Evolutionary conservation across 2,888 invertebrate genomes (phyloP).

Genomic region (Synergus laeviventris): DNA sequence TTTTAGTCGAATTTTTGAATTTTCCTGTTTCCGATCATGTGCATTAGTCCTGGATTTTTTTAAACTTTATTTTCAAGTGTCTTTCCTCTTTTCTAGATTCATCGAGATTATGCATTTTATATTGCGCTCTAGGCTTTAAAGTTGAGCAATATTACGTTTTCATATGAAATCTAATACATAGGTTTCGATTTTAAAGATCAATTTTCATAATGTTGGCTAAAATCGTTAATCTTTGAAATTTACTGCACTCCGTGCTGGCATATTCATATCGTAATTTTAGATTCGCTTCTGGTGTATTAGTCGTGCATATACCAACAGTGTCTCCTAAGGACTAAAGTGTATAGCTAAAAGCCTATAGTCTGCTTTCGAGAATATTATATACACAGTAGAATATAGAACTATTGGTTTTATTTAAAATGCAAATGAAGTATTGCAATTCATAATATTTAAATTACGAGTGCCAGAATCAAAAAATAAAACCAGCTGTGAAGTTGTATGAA

Average conservation of each 20-base stretch:
- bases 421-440: background rate
- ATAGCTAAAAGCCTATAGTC: conserved; percentile 2
- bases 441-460: background rate
- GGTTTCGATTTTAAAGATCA: conserved; percentile 8
- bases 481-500: too few species aligned
- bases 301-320: conserved; percentile 26
- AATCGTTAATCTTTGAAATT: conserved; percentile 26
- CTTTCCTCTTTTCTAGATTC: background rate
- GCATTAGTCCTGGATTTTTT: background rate
- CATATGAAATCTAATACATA: conserved; percentile 5
- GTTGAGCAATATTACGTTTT: background rate
- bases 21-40: too few species aligned
- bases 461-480: too few species aligned
- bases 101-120: background rate
- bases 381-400: background rate
- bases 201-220: conserved; percentile 13
- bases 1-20: too few species aligned
- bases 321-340: conserved; percentile 16
- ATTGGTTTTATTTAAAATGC: conserved; percentile 26
- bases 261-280: conserved; percentile 29
- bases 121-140: background rate
- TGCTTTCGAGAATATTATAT: conserved; percentile 4
- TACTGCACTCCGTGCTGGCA: conserved; percentile 1
- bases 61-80: background rate
- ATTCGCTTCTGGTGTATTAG: conserved; percentile 23